Conservation (phyloP, 2,888 invertebrate genomes). For the Biston stratarius region DNA sequence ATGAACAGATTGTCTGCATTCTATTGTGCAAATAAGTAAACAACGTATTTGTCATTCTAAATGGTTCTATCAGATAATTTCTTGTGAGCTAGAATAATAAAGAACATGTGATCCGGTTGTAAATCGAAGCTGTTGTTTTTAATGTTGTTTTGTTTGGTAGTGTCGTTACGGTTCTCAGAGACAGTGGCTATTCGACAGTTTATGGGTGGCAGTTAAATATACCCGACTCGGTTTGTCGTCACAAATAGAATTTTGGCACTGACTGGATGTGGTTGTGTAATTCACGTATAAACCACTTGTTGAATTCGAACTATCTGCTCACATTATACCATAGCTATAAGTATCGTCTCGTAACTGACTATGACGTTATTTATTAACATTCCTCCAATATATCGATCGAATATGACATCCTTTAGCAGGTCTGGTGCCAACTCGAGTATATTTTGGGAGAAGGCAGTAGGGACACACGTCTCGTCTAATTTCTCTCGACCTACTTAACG, state of each 20-base stretch:
- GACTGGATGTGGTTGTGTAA: conserved; percentile 83
- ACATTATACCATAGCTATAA: conserved; percentile 56
- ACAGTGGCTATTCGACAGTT: conserved; percentile 80
- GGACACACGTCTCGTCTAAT: conserved; percentile 35
- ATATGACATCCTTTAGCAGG: conserved; percentile 25
- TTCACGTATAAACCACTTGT: conserved; percentile 82
- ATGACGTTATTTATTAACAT: conserved; percentile 38
- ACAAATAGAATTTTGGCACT: conserved; percentile 87
- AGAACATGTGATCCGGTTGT: conserved; percentile 37
- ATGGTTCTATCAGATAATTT: conserved; percentile 29
- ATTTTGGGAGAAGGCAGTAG: conserved; percentile 32
- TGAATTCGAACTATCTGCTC: conserved; percentile 73
- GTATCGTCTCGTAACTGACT: conserved; percentile 29
- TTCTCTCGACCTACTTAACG: conserved; percentile 35
- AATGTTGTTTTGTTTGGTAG: conserved; percentile 56
- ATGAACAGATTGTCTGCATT: conserved; percentile 2
- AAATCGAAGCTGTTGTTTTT: conserved; percentile 40
- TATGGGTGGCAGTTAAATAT: conserved; percentile 86
- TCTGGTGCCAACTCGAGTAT: conserved; percentile 29
- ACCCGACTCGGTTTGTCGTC: conserved; percentile 84
- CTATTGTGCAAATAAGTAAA: conserved; percentile 22
- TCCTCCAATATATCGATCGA: conserved; percentile 30
- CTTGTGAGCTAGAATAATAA: conserved; percentile 25
- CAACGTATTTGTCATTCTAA: conserved; percentile 15
- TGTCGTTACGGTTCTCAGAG: conserved; percentile 66